Evolutionary conservation across 2,797 vertebrate genomes (phyloP), one percentile per base, ranked within the genome.

Genomic region (Adrianichthys oophorus): DNA sequence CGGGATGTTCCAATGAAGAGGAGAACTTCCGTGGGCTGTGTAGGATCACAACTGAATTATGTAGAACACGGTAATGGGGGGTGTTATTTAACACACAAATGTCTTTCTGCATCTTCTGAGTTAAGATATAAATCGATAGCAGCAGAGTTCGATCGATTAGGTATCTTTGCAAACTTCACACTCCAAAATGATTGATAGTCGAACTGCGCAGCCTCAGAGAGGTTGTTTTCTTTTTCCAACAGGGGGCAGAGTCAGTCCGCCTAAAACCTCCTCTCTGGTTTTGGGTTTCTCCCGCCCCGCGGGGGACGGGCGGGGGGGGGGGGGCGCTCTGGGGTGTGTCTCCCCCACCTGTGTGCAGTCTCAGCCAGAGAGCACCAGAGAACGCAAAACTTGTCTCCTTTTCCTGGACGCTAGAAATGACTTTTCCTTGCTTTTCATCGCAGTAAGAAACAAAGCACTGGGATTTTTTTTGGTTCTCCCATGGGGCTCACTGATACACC

Each of bases 181-280:
- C 32, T 37, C 32, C 32, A 1, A 43, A 44, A 56, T 61, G 12
- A 52, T 54, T 52, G 40, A 59, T 21, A 50, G 4, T 16, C 44
- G n/a, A 24, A 37, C 26, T 49, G 49, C 59, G 48, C 56, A 70
- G 52, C 49, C 54, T 29, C 41, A 47, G 15, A 41, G 51, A 48
- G 19, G 37, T 10, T 48, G 15, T 23, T 51, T 65, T 37, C 32
- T 37, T 37, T 59, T 79, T 80, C 82, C 84, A 80, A 85, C 74
- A 89, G 85, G 84, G 87, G 88, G 89, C 87, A 88, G 74, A 87
- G 69, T 86, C 74, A 72, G 76, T 62, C 76, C 78, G 56, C 57
- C 59, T 41, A 65, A 64, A 55, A 18, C 16, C 18, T 18, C 40
- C 24, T 40, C 15, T 55, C 54, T 17, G 7, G 19, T 24, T 24